Percentiles rank a stretch among this genome's conserved stretches.
Conservation (phyloP, 2,797 vertebrate genomes). For the Malacoctenus gilli region DNA sequence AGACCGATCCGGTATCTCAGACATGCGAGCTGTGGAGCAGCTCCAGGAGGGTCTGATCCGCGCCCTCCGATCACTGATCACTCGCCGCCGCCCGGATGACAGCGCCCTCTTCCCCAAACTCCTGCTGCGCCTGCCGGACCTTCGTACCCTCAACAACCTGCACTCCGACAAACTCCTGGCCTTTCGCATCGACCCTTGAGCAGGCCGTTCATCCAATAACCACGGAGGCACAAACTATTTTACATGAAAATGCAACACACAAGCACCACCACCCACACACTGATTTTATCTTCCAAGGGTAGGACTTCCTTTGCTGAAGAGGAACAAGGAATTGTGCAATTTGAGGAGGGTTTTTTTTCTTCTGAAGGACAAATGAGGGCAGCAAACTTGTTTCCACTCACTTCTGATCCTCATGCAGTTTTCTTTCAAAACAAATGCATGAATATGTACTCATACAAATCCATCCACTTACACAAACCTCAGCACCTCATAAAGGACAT, state of each 20-base stretch:
- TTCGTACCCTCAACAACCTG: slow-evolving; percentile 84
- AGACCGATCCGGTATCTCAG: slow-evolving; percentile 80
- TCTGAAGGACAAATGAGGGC: slow-evolving; percentile 35
- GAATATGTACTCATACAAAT: slow-evolving; percentile 25
- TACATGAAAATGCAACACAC: slow-evolving; percentile 19
- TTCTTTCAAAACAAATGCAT: not conserved
- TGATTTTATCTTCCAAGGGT: slow-evolving; percentile 48
- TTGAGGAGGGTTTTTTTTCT: too few relatives aligned
- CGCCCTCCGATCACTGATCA: slow-evolving; percentile 78
- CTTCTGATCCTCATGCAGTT: slow-evolving; percentile 38
- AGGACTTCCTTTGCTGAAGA: slow-evolving; percentile 44
- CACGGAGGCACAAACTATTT: slow-evolving; percentile 33
- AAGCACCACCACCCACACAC: slow-evolving; percentile 7
- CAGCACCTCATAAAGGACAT: slow-evolving; percentile 49
- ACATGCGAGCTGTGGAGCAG: slow-evolving; percentile 79
- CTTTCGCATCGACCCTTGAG: slow-evolving; percentile 82
- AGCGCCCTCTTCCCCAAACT: slow-evolving; percentile 79
- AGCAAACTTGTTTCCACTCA: slow-evolving; percentile 24
- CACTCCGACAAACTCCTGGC: slow-evolving; percentile 86
- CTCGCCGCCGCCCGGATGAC: slow-evolving; percentile 76
- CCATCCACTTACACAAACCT: slow-evolving; percentile 53
- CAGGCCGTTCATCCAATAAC: not conserved
- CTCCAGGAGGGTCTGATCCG: slow-evolving; percentile 83
- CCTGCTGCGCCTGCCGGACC: slow-evolving; percentile 82
- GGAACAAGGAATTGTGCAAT: slow-evolving; percentile 56